Base-by-base conservation (phyloP, 2,888 invertebrate species). In the Trachelus troglodyta region DNA sequence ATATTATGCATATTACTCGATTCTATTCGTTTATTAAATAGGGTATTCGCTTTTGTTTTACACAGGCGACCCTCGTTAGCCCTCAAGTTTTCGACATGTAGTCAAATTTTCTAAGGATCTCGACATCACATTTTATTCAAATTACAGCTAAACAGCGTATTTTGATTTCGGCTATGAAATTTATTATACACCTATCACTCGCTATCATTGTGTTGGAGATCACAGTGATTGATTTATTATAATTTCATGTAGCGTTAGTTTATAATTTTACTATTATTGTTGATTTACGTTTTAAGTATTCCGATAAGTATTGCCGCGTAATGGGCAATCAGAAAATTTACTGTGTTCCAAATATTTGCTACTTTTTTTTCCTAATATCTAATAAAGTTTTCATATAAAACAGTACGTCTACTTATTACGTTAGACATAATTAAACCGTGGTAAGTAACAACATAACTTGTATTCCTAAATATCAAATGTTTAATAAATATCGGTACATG, bases 401-500 rank as follows among this genome's bases (percentile, higher is more conserved):
- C 12, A 71, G 12, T 9, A 56, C 71, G 12, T 12, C 3, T 9
- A 31, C 31, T 34, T 71, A 33, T 71, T 71, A 31, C 31, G 31
- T 31, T 71, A 33, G 9, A 71, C 15, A 31, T 30, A 71, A 71
- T 71, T 71, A 31, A 23, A 71, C 31, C 33, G 31, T 34, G 31
- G 71, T 71, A 71, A 33, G 31, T 71, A 71, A 31, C 6, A 11
- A 11, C 33, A 71, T 6, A 31, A 31, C 4, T 30, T 15, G 71
- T 30, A 33, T 71, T 71, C 12, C 31, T 34, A 71, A 71, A 71
- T 34, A 34, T 71, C 23, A 71, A 33, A 34, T 34, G 74, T 74
- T 74, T 74, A 74, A 74, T 74, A 74, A 74, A 74, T 74, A 74
- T 74, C 35, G 34, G 35, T 74, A 74, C 37, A 74, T 34, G 74